Percentiles rank a stretch among this genome's conserved stretches.
Evolutionary conservation across 1,140 invertebrate species (phyloP).

Genomic region (Drosophila arawakana): DNA sequence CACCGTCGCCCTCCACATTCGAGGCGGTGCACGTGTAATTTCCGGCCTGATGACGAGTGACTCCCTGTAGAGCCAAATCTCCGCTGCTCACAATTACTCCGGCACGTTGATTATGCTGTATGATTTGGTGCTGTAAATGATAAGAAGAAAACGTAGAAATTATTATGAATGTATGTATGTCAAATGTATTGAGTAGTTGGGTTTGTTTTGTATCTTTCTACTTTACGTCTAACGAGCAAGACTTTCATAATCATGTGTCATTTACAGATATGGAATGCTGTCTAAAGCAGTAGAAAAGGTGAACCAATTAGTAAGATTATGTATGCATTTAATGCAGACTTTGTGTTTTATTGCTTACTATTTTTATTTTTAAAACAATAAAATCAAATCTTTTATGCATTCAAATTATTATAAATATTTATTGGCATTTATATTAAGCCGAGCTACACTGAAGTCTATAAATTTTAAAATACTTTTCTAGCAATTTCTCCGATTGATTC

Average conservation of each 20-base stretch:
- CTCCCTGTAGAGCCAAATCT: slow-evolving; percentile 91
- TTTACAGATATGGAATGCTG: background rate
- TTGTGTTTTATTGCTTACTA: background rate
- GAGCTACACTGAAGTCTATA: background rate
- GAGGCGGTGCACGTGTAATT: slow-evolving; percentile 94
- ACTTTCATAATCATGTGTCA: slow-evolving; percentile 11
- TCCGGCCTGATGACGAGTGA: slow-evolving; percentile 91
- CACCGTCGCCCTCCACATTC: slow-evolving; percentile 94
- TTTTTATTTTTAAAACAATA: background rate
- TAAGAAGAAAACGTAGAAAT: slow-evolving; percentile 39
- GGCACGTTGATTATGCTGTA: slow-evolving; percentile 91
- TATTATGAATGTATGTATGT: slow-evolving; percentile 32
- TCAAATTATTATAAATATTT: background rate
- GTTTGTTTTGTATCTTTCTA: background rate
- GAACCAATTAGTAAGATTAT: slow-evolving; percentile 39
- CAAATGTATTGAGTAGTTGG: background rate
- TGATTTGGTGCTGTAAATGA: slow-evolving; percentile 89
- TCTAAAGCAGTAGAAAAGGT: slow-evolving; percentile 5
- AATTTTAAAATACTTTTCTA: slow-evolving; percentile 15
- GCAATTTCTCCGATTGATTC: background rate
- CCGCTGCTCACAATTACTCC: slow-evolving; percentile 94
- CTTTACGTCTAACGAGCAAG: slow-evolving; percentile 30
- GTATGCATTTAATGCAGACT: background rate
- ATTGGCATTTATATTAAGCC: background rate
- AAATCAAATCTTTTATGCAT: background rate